Evolutionary conservation across 1,140 invertebrate genomes (phyloP), one percentile per base, ranked within the genome.

Genomic region (Calliphora vicina): DNA sequence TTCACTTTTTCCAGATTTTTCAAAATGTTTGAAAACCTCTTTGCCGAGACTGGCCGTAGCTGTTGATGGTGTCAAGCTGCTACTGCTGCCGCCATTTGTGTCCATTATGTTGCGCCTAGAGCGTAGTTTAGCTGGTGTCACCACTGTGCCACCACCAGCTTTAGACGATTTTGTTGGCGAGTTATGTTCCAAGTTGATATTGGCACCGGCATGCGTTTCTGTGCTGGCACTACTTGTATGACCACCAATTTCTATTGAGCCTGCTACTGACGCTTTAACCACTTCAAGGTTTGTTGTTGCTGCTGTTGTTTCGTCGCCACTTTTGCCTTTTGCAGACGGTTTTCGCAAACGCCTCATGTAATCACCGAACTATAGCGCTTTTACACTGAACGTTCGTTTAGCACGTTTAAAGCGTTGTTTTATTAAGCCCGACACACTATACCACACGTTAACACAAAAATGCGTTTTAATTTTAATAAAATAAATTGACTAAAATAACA

Each of bases 21-120:
- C 88, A 27, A 89, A 89, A 76, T 90, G 85, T 81, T 88, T 89
- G 73, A 88, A 90, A 57, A 90, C 86, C 17, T 90, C 88, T n/a
- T 67, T 26, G 84, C 86, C 89, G 8, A 88, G 82, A 13, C 82
- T 84, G 42, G 57, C 10, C 29, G 45, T 1, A 9, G 61, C 1
- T 67, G 61, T 6, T 57, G 50, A 57, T 57, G 50, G 5, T 35
- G 72, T 74, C n/a, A n/a, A n/a, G n/a, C n/a, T n/a, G n/a, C n/a
- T n/a, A n/a, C n/a, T 35, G n/a, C 35, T 43, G 74, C 74, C 35
- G 35, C 35, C 35, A 45, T 45, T 78, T 23, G 35, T 45, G n/a
- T 43, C 35, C 35, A 78, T 78, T 78, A 20, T 23, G n/a, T 45
- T 45, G 17, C 74, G 74, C 23, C 74, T 42, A 6, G 74, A 78